Percentiles rank a stretch among this genome's conserved stretches.
phyloP scores from a whole-genome alignment of 2,113 vertebrate species.

The Oncorhynchus keta region DNA sequence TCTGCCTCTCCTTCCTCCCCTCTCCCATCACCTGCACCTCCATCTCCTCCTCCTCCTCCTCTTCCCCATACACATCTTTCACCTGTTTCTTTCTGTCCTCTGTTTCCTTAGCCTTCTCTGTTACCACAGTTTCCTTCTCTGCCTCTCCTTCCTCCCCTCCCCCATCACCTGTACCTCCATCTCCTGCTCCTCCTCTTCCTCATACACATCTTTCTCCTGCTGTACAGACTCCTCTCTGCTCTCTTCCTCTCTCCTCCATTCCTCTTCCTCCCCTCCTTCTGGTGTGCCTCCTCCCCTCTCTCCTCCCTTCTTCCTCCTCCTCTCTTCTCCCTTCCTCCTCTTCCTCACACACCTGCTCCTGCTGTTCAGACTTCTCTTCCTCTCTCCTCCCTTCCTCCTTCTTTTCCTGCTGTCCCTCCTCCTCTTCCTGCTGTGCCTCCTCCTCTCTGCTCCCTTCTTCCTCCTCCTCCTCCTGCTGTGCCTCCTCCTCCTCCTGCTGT shows the following conservation, averaged over 20 bases:
- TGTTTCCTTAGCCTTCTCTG: too few relatives aligned
- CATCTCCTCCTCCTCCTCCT: conserved; percentile 1
- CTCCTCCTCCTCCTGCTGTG: neutral
- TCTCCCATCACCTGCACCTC: neutral
- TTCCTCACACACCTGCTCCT: neutral
- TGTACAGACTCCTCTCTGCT: neutral
- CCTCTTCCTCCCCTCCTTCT: neutral
- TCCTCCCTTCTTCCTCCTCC: neutral
- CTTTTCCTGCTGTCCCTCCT: conserved; percentile 1
- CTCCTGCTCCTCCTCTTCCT: neutral
- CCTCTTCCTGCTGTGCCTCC: neutral
- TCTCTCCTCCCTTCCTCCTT: neutral
- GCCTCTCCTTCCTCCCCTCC: neutral
- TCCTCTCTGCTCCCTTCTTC: conserved; percentile 10
- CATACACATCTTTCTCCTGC: neutral
- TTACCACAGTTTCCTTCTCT: neutral
- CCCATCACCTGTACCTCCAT: neutral
- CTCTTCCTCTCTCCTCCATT: neutral
- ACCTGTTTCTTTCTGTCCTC: neutral
- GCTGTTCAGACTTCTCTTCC: neutral
- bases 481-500: neutral
- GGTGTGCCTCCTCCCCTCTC: neutral
- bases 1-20: neutral
- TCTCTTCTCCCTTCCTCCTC: neutral
- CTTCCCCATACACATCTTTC: neutral